Base-by-base conservation (phyloP, 64 coral and sea anemone genomes). In the Astreopora myriophthalma region DNA sequence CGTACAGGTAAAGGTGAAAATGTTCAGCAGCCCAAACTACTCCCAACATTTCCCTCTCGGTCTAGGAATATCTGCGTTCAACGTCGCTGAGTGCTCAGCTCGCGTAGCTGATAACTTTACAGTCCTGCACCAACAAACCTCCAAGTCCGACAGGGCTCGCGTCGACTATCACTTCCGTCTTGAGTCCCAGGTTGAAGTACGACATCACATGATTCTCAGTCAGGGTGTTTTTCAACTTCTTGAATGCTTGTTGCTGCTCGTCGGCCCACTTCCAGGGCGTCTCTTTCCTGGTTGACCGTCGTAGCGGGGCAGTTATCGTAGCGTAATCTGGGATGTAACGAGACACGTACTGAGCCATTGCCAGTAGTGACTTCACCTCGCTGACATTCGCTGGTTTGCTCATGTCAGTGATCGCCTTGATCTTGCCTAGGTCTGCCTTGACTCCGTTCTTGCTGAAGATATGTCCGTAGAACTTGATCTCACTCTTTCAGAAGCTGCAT, bases 51-150 rank as follows among this genome's bases (percentile, higher is more conserved):
- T 95, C 94, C 63, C 87, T 85, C 79, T 95, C 80, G 1, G 80
- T 95, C 58, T 91, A 88, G 2, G 93, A 95, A 36, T 87, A 95
- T 85, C 93, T 75, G 58, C 22, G 48, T 62, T 95, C 94, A 0
- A 95, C 88, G 34, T 91, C 88, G 38, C 69, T 80, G 11, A 95
- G 94, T 44, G 94, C 94, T 86, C 84, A 73, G 51, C 88, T 95
- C 19, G 78, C 88, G 71, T 95, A 95, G 37, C 82, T 91, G 84
- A 95, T 83, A 57, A 79, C 93, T 26, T 95, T 72, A 17, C 80
- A 38, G 30, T 89, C 65, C 48, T 95, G 93, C 39, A 67, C 74
- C 35, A 87, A 29, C 25, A 90, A 35, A 1, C 69, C 90, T 36
- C 79, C 80, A n/a, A 86, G 80, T 11, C 79, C 90, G 34, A 73